Conservation (phyloP, 1,140 invertebrate genomes). For the Panagrolaimus sp. region DNA sequence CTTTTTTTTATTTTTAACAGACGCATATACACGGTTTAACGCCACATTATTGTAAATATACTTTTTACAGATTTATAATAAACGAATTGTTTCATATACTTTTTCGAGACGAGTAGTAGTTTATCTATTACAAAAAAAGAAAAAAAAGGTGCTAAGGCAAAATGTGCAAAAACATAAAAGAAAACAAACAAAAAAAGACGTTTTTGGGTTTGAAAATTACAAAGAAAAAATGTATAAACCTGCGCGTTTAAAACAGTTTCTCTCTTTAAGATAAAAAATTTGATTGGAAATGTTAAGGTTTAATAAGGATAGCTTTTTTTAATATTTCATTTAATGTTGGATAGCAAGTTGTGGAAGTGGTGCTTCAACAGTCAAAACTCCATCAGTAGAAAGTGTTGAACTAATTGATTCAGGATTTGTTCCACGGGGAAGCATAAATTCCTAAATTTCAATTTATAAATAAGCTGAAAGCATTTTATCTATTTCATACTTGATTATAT, state of each 20-base stretch:
- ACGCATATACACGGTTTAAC: background rate
- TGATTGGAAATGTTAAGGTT: slow-evolving; percentile 6
- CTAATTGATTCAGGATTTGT: slow-evolving; percentile 60
- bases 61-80: background rate
- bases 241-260: background rate
- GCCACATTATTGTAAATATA: background rate
- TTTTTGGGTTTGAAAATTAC: background rate
- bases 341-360: slow-evolving; percentile 59
- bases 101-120: background rate
- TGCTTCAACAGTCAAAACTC: slow-evolving; percentile 60
- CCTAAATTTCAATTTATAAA: slow-evolving; percentile 35
- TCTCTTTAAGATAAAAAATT: too few species aligned
- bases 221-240: background rate
- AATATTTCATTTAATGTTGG: slow-evolving; percentile 38
- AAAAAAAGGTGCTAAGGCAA: background rate
- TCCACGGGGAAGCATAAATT: slow-evolving; percentile 60
- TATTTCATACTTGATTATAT: slow-evolving; percentile 58
- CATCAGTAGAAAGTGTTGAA: slow-evolving; percentile 60
- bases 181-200: background rate
- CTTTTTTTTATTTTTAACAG: background rate
- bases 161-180: background rate
- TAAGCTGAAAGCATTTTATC: slow-evolving; percentile 12
- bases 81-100: background rate
- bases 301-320: slow-evolving; percentile 3
- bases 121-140: background rate